These are phyloP conservation scores for Drosophila anomelani DNA, from an alignment of 2,888 invertebrate species.

Conservation along the genomic window DNA sequence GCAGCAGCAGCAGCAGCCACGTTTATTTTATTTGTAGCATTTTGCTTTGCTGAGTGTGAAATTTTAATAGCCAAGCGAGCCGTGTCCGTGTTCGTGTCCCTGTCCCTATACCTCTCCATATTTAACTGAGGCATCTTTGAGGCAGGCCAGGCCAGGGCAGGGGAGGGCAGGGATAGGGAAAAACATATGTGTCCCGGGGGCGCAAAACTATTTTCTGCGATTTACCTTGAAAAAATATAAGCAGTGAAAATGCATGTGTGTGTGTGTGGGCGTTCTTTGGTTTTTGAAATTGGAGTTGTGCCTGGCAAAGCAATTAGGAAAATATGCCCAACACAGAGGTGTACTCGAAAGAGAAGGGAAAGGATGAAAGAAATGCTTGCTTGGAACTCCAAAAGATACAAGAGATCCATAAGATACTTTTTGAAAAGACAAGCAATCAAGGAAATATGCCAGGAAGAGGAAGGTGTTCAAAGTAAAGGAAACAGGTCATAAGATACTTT, in stretches of 20 bases:
- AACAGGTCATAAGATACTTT: constrained; percentile 2
- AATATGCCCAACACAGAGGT: constrained; percentile 18
- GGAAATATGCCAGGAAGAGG: constrained; percentile 18
- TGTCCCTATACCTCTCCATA: constrained; percentile 17
- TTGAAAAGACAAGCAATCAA: constrained; percentile 31
- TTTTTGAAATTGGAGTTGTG: constrained; percentile 44
- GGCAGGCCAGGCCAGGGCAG: constrained; percentile 55
- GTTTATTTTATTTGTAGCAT: constrained; percentile 80
- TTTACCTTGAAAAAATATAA: constrained; percentile 68
- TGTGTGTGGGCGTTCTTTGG: constrained; percentile 30
- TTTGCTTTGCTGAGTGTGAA: constrained; percentile 79
- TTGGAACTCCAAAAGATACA: constrained; percentile 1
- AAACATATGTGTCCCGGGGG: constrained; percentile 49
- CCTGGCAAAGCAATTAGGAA: constrained; percentile 43
- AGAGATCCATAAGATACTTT: constrained; percentile 1
- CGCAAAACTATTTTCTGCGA: constrained; percentile 68
- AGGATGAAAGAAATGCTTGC: neutral
- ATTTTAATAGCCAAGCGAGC: constrained; percentile 81
- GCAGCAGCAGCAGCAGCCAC: constrained; percentile 51
- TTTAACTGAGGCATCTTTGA: constrained; percentile 36
- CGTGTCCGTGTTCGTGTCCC: constrained; percentile 67
- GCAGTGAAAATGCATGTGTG: constrained; percentile 43
- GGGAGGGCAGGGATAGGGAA: constrained; percentile 4
- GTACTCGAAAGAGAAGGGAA: neutral
- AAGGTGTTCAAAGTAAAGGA: constrained; percentile 24